phyloP scores from a whole-genome alignment of 1,140 invertebrate genomes.

The Subanguina moxae region DNA sequence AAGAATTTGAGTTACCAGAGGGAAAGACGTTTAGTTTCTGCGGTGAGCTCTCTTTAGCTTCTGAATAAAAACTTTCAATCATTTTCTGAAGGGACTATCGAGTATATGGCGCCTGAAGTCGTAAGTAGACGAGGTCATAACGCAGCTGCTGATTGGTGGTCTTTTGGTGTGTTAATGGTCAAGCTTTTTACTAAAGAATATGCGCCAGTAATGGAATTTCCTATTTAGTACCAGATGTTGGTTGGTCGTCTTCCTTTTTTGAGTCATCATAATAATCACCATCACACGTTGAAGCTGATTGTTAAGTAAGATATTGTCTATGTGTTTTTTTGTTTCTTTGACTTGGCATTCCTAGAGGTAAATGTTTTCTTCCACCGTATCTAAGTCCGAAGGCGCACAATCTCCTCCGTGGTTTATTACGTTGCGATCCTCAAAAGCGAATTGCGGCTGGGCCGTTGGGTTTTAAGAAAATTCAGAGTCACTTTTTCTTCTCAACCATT shows the following conservation, averaged over 20 bases:
- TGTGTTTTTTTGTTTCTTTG: slow-evolving; percentile 73
- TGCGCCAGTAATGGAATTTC: too few species aligned
- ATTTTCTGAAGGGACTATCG: slow-evolving; percentile 57
- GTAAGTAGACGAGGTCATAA: slow-evolving; percentile 95
- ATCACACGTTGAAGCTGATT: slow-evolving; percentile 98
- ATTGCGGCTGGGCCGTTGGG: slow-evolving; percentile 66
- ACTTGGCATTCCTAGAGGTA: slow-evolving; percentile 92
- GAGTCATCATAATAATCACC: slow-evolving; percentile 76
- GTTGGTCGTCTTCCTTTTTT: slow-evolving; percentile 77
- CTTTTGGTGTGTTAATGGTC: slow-evolving; percentile 93
- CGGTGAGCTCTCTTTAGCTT: slow-evolving; percentile 66
- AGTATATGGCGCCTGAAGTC: slow-evolving; percentile 96
- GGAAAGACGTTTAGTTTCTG: slow-evolving; percentile 81
- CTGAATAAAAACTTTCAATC: slow-evolving; percentile 2
- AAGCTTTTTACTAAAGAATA: slow-evolving; percentile 59
- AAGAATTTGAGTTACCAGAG: slow-evolving; percentile 75
- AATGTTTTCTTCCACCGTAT: too few species aligned
- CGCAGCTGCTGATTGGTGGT: slow-evolving; percentile 98
- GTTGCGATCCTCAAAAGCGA: slow-evolving; percentile 87
- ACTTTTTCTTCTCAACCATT: slow-evolving; percentile 88
- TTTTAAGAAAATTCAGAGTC: slow-evolving; percentile 81
- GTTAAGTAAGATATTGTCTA: slow-evolving; percentile 69
- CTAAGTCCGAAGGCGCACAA: slow-evolving; percentile 72
- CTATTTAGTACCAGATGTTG: too few species aligned
- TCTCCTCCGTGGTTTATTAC: slow-evolving; percentile 84